Conservation (phyloP, 2,113 vertebrate species). For the Podiceps cristatus region DNA sequence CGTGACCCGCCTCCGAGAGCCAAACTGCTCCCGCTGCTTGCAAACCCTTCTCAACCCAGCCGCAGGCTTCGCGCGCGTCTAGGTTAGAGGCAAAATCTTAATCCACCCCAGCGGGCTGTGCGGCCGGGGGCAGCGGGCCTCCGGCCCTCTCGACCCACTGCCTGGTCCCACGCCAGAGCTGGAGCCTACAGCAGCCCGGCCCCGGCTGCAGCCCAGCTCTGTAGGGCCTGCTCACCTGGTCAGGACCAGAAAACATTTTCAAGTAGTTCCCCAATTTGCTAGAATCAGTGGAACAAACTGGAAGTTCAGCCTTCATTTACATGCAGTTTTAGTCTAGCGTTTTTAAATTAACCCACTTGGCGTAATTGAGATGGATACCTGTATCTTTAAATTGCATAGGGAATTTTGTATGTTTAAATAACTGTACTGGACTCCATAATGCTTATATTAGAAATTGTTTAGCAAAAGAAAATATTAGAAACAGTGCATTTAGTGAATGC, state of each 20-base stretch:
- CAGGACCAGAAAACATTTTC: neutral
- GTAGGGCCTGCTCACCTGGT: neutral
- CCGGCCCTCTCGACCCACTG: neutral
- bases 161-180: neutral
- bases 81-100: neutral
- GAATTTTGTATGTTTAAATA: constrained; percentile 82
- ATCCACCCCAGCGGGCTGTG: neutral
- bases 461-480: constrained; percentile 81
- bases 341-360: constrained; percentile 64
- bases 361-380: constrained; percentile 73
- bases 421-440: constrained; percentile 80
- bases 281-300: constrained; percentile 66
- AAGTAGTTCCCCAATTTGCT: constrained; percentile 5
- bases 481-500: constrained; percentile 80
- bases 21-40: neutral
- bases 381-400: constrained; percentile 79
- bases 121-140: neutral
- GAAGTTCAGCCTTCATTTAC: constrained; percentile 68
- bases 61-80: neutral
- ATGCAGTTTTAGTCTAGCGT: constrained; percentile 63
- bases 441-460: constrained; percentile 83
- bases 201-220: neutral
- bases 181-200: neutral
- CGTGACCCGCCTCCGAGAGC: neutral
- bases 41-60: neutral